phyloP scores from a whole-genome alignment of 2,797 vertebrate genomes.

The Catostomus latipinnis region DNA sequence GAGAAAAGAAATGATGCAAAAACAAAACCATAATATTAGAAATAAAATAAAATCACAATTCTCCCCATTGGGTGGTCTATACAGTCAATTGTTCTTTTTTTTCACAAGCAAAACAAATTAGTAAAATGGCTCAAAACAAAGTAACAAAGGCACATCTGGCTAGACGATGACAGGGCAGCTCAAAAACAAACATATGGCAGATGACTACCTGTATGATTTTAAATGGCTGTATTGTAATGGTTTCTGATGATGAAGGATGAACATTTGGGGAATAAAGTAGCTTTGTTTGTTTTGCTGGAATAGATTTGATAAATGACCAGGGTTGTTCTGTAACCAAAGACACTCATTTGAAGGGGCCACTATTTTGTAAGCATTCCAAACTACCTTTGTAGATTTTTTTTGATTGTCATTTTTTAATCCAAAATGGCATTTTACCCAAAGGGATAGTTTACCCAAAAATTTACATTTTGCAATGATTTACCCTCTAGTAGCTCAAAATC shows the following conservation, averaged over 20 bases:
- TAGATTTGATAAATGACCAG: slow-evolving; percentile 9
- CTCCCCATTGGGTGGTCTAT: background rate
- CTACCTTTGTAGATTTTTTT: slow-evolving; percentile 34
- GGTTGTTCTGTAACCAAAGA: slow-evolving; percentile 11
- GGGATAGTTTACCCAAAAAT: too few relatives aligned
- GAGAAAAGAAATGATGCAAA: slow-evolving; percentile 52
- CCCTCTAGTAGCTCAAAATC: too few relatives aligned
- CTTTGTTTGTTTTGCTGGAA: slow-evolving; percentile 36
- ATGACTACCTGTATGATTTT: background rate
- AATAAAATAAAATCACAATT: slow-evolving; percentile 40
- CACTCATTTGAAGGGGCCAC: slow-evolving; percentile 1
- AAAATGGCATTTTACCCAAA: background rate
- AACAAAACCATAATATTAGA: slow-evolving; percentile 35
- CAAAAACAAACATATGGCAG: background rate
- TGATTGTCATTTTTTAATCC: slow-evolving; percentile 62
- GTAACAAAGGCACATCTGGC: slow-evolving; percentile 80
- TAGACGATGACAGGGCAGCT: slow-evolving; percentile 15
- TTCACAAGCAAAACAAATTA: slow-evolving; percentile 56
- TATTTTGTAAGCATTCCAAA: background rate
- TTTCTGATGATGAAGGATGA: slow-evolving; percentile 1
- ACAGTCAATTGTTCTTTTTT: slow-evolving; percentile 37
- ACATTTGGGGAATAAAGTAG: background rate
- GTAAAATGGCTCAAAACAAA: slow-evolving; percentile 72
- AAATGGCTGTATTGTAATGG: background rate
- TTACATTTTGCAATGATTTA: too few relatives aligned